phyloP scores from a whole-genome alignment of 2,113 vertebrate species.

The Muntiacus reevesi region DNA sequence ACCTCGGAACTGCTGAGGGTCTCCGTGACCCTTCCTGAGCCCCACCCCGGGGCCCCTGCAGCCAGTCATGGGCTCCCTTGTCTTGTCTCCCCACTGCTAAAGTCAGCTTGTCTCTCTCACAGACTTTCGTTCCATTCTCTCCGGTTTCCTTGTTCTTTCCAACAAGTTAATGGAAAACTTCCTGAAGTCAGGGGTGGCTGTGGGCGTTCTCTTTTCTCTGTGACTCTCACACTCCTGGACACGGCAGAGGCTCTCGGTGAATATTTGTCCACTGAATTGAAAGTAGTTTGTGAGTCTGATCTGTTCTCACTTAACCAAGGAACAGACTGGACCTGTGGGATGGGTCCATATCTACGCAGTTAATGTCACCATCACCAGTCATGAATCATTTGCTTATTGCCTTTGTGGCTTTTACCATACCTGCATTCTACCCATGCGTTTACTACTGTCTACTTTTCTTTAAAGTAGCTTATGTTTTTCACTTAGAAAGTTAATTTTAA shows the following conservation, averaged over 20 bases:
- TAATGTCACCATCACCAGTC: not conserved
- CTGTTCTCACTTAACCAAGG: not conserved
- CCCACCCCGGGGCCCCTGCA: too few relatives aligned
- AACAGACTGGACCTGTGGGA: too few relatives aligned
- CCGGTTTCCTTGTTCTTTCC: not conserved
- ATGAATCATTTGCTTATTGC: not conserved
- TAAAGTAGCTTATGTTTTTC: not conserved
- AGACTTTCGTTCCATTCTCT: not conserved
- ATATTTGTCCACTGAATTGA: not conserved
- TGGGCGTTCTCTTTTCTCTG: not conserved
- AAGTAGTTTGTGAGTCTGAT: not conserved
- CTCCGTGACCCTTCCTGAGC: not conserved
- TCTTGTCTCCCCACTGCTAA: accelerated
- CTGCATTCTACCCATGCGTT: not conserved
- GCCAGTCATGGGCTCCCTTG: not conserved
- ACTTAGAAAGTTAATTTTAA: constrained; percentile 26
- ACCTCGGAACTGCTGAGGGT: not conserved
- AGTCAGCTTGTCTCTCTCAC: not conserved
- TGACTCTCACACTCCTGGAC: not conserved
- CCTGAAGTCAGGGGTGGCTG: not conserved
- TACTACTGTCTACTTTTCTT: not conserved
- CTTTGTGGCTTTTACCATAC: not conserved
- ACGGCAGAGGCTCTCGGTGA: not conserved
- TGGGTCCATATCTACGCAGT: accelerated
- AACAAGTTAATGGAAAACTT: not conserved